Evolutionary conservation across 2,888 invertebrate species (phyloP).

Genomic region (Drosophila imparisetae): DNA sequence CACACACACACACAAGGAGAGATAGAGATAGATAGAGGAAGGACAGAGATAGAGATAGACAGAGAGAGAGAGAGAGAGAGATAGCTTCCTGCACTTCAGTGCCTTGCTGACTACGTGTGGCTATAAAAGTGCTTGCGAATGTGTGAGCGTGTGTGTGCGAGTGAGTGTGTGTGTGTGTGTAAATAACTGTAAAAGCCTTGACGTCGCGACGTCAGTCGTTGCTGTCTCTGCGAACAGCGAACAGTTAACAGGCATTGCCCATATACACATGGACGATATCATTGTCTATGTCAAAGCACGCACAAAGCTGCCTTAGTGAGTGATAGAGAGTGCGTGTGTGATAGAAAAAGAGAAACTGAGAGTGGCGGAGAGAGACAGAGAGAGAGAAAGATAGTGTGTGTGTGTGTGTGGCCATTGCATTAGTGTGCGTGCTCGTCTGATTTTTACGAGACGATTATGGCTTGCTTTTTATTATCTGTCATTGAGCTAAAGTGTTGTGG

Average conservation of each 20-base stretch:
- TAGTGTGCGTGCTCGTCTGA: conserved; percentile 75
- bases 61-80: conserved; percentile 4
- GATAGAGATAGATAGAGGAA: background rate
- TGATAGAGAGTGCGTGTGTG: conserved; percentile 8
- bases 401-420: conserved; percentile 29
- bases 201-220: conserved; percentile 45
- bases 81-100: conserved; percentile 70
- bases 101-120: conserved; percentile 72
- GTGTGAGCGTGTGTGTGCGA: conserved; percentile 15
- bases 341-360: background rate
- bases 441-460: conserved; percentile 81
- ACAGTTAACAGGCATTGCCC: conserved; percentile 37
- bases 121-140: conserved; percentile 62
- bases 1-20: conserved; percentile 27
- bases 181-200: conserved; percentile 49
- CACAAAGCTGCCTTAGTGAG: conserved; percentile 26
- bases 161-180: conserved; percentile 18
- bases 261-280: conserved; percentile 24
- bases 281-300: conserved; percentile 66
- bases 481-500: conserved; percentile 72
- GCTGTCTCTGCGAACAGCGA: conserved; percentile 51
- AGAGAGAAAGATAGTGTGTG: background rate
- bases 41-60: conserved; percentile 1
- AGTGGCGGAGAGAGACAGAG: too few relatives aligned
- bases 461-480: conserved; percentile 79